A percentile compares a stretch with the other conserved stretches of the same genome.
Evolutionary conservation across 2,888 invertebrate genomes (phyloP).

Genomic region (Thelaira solivaga): DNA sequence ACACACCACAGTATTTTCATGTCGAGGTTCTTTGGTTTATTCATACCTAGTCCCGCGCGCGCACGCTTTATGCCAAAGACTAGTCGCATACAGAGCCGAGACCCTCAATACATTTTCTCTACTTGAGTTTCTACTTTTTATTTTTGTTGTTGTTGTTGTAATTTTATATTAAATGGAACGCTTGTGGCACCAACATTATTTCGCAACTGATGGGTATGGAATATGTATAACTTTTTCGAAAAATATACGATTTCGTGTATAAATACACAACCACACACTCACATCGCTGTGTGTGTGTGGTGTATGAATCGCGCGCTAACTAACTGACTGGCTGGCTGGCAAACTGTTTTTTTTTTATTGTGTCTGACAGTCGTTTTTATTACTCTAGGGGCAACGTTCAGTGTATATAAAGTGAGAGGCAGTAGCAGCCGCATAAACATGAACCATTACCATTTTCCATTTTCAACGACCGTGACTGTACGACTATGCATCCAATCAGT

Average conservation of each 20-base stretch:
- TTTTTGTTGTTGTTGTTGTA: constrained; percentile 1
- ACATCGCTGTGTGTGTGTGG: constrained; percentile 20
- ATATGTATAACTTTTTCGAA: constrained; percentile 53
- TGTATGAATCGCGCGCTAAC: constrained; percentile 23
- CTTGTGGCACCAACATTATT: constrained; percentile 59
- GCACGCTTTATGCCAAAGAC: constrained; percentile 42
- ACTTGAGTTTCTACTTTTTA: constrained; percentile 21
- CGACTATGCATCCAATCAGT: constrained; percentile 15
- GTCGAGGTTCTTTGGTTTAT: constrained; percentile 54
- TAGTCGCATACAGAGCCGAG: constrained; percentile 46
- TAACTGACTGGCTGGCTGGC: constrained; percentile 21
- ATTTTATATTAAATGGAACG: constrained; percentile 46
- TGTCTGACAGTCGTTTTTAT: constrained; percentile 37
- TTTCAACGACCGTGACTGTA: constrained; percentile 11
- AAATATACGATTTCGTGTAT: constrained; percentile 41
- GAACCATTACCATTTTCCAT: constrained; percentile 45
- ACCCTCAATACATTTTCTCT: constrained; percentile 24
- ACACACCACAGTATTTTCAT: constrained; percentile 24
- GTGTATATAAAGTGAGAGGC: constrained; percentile 27
- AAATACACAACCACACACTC: constrained; percentile 28
- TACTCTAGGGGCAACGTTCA: constrained; percentile 56
- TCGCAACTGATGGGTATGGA: constrained; percentile 53
- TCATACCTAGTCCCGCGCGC: constrained; percentile 46
- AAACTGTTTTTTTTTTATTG: constrained; percentile 2
- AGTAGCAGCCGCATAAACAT: constrained; percentile 20